These are phyloP conservation scores for Chiloscyllium punctatum DNA, from an alignment of 2,797 vertebrate genomes.

Conservation along the genomic window DNA sequence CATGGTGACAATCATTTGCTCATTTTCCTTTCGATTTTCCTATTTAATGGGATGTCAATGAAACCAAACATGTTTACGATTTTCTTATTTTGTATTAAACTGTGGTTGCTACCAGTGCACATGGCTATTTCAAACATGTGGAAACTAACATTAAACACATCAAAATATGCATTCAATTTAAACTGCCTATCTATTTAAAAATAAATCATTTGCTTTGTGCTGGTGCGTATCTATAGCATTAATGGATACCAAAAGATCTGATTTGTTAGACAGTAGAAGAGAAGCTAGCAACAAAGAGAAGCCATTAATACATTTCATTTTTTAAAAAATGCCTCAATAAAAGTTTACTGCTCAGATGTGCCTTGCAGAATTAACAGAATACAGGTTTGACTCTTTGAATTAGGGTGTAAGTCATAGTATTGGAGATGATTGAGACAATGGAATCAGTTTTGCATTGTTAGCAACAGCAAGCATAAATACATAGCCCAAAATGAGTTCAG, in stretches of 20 bases:
- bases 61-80: not conserved
- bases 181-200: no score
- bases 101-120: not conserved
- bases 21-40: not conserved
- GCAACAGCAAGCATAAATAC: not conserved
- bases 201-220: no score
- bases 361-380: not conserved
- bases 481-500: no score
- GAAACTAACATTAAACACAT: not conserved
- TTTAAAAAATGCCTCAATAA: not conserved
- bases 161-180: not conserved
- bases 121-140: not conserved
- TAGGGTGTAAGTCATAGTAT: not conserved
- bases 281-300: no score
- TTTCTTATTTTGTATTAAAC: not conserved
- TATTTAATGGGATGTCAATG: not conserved
- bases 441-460: not conserved
- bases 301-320: no score
- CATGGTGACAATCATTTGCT: not conserved
- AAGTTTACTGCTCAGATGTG: not conserved
- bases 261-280: no score
- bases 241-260: no score
- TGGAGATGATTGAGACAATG: not conserved
- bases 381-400: not conserved
- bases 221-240: no score